Percentiles rank a stretch among this genome's conserved stretches.
Evolutionary conservation across 37 sponge, comb jelly and placozoan species (phyloP).

Genomic region (Tethya wilhelma): DNA sequence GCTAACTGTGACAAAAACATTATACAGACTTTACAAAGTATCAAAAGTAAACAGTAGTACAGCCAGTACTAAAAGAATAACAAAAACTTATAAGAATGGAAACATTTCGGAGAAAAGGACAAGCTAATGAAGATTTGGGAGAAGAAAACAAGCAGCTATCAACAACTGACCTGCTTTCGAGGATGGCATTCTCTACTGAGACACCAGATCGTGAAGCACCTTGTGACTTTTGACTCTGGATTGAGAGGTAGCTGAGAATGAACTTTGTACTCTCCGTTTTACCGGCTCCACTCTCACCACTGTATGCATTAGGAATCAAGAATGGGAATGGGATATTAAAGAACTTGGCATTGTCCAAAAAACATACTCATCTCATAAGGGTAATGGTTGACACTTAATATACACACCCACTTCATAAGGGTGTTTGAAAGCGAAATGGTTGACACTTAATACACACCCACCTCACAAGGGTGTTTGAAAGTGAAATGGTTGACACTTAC

Average conservation of each 20-base stretch:
- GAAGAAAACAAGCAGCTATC: neutral
- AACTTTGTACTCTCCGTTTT: constrained; percentile 98
- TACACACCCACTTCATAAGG: too few species aligned
- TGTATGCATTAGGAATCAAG: constrained; percentile 26
- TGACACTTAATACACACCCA: too few species aligned
- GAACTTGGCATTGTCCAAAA: too few species aligned
- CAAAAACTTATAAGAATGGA: too few species aligned
- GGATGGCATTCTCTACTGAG: constrained; percentile 79
- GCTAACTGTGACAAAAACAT: neutral
- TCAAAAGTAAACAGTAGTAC: neutral
- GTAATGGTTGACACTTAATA: too few species aligned
- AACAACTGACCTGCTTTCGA: constrained; percentile 84
- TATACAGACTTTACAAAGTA: neutral
- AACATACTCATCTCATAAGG: too few species aligned
- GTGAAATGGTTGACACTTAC: too few species aligned
- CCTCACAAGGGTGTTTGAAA: too few species aligned
- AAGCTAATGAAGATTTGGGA: neutral
- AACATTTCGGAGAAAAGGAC: too few species aligned
- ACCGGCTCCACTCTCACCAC: constrained; percentile 99
- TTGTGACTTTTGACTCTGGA: constrained; percentile 76
- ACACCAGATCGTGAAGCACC: constrained; percentile 12
- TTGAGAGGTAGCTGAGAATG: constrained; percentile 91
- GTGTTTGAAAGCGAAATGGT: too few species aligned
- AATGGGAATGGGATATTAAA: too few species aligned
- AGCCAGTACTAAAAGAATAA: too few species aligned